Percentiles rank a stretch among this genome's conserved stretches.
Conservation (phyloP, 2,113 vertebrate genomes). For the Alosa alosa region DNA sequence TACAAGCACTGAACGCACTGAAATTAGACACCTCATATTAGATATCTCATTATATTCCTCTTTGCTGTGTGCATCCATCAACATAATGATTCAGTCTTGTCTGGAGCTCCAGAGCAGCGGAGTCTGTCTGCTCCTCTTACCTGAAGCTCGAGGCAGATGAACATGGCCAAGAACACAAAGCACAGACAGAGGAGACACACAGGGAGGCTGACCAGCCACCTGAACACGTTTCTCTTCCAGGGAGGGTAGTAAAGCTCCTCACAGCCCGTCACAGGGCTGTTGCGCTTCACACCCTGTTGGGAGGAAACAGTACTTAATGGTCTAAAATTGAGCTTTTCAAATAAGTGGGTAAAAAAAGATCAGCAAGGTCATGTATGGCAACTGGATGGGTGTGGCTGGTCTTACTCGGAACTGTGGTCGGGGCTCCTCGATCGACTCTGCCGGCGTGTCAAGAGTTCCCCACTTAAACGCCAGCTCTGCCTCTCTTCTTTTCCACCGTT, state of each 20-base stretch:
- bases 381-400: not conserved
- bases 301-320: not conserved
- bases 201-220: conserved; percentile 91
- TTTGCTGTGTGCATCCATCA: not conserved
- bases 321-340: not conserved
- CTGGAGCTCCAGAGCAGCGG: not conserved
- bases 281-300: conserved; percentile 82
- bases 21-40: no score
- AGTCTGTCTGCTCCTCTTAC: conserved; percentile 58
- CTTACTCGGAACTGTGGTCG: conserved; percentile 92
- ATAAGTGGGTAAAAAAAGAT: not conserved
- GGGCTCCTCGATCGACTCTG: conserved; percentile 90
- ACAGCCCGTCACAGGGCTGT: conserved; percentile 86
- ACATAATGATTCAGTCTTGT: not conserved
- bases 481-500: conserved; percentile 93
- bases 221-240: conserved; percentile 90
- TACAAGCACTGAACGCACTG: not conserved
- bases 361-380: not conserved
- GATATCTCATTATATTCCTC: no score
- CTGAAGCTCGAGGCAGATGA: conserved; percentile 97
- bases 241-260: conserved; percentile 95
- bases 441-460: conserved; percentile 87
- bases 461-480: conserved; percentile 95
- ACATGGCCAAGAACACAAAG: conserved; percentile 92
- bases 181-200: conserved; percentile 87